Evolutionary conservation across 2,797 vertebrate species (phyloP).

Genomic region (Betta splendens): DNA sequence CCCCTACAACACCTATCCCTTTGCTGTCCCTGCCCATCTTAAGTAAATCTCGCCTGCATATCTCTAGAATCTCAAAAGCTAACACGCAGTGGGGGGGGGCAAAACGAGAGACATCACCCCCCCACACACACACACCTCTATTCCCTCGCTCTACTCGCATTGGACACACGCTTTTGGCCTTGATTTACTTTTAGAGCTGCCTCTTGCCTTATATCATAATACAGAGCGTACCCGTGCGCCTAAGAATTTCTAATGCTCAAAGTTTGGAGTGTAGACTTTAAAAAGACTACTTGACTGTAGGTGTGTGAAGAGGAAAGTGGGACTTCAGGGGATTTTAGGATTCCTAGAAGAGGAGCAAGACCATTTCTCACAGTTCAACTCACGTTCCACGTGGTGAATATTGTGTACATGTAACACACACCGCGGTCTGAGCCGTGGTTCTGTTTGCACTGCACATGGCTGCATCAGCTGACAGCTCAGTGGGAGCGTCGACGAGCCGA

Average conservation of each 20-base stretch:
- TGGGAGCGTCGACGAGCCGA: conserved; percentile 41
- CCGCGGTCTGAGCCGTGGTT: conserved; percentile 26
- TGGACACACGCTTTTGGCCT: conserved; percentile 50
- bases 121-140: conserved; percentile 21
- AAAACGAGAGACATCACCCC: conserved; percentile 22
- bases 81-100: conserved; percentile 44
- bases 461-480: conserved; percentile 38
- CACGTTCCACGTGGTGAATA: not conserved
- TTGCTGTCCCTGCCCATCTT: conserved; percentile 29
- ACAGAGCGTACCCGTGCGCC: conserved; percentile 10
- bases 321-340: conserved; percentile 6
- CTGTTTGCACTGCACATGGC: conserved; percentile 20
- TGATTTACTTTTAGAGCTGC: conserved; percentile 44
- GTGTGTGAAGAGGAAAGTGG: conserved; percentile 14
- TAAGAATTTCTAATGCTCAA: conserved; percentile 26
- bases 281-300: conserved; percentile 15
- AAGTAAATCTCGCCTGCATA: conserved; percentile 45
- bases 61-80: conserved; percentile 63
- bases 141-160: conserved; percentile 40
- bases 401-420: not conserved
- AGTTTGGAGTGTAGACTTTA: conserved; percentile 28
- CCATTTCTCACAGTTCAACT: conserved; percentile 7
- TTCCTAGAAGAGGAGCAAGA: conserved; percentile 12
- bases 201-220: conserved; percentile 38
- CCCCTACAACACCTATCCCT: no score